phyloP scores from a whole-genome alignment of 2,113 vertebrate species.

The Sakesphorus luctuosus region DNA sequence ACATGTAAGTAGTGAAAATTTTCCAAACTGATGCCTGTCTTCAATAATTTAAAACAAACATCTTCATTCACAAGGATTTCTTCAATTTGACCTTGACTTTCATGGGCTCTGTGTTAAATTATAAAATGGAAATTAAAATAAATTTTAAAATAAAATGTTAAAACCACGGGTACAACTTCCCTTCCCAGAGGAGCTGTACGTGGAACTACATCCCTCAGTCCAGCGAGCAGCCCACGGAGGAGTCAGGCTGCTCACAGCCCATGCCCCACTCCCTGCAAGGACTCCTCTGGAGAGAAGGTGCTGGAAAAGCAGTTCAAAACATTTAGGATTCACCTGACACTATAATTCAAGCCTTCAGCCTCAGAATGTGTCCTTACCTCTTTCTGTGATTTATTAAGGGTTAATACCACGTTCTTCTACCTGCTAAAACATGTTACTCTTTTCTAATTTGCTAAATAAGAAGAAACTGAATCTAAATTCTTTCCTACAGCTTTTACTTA shows the following conservation, averaged over 20 bases:
- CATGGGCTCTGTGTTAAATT: neutral
- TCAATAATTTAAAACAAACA: neutral
- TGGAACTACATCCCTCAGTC: neutral
- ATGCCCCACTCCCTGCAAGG: neutral
- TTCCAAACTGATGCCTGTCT: neutral
- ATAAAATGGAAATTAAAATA: neutral
- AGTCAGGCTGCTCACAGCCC: neutral
- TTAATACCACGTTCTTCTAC: neutral
- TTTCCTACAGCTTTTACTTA: neutral
- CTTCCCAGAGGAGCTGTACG: neutral
- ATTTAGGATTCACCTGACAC: neutral
- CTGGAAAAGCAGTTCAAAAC: neutral
- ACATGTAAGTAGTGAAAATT: neutral
- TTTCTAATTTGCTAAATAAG: neutral
- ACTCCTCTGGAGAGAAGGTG: neutral
- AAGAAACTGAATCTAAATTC: neutral
- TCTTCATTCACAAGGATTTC: neutral
- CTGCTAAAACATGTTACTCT: neutral
- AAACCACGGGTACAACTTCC: neutral
- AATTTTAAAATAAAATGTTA: neutral
- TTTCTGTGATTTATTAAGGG: neutral
- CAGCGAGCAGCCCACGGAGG: neutral
- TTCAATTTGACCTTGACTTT: constrained; percentile 3
- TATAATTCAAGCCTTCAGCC: neutral
- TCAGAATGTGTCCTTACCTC: neutral